Evolutionary conservation across 1,140 invertebrate species (phyloP), one percentile per base, ranked within the genome.

Genomic region (Cydia amplana): DNA sequence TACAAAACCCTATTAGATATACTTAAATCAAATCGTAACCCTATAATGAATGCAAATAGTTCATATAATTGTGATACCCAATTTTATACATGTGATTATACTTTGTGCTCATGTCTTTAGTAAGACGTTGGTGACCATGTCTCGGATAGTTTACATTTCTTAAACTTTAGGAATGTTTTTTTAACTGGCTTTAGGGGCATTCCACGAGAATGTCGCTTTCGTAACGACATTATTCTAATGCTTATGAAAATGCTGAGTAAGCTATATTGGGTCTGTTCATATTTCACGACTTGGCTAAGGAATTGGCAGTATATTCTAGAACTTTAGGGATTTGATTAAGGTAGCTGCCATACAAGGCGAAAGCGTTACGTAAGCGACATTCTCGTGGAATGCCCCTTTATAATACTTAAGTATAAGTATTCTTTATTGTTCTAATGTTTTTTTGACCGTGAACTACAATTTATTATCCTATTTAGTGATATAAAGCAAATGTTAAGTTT

Each of bases 41-140:
- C 65, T 70, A 32, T 70, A 70, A 70, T 70, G 7, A 36, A 67
- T 67, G n/a, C n/a, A 25, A 14, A 36, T 55, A 55, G n/a, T 60
- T 60, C 18, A 60, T 60, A 23, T 23, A 60, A 23, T 60, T 60
- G 55, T 60, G 55, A 60, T 60, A 60, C 20, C 18, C 20, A 60
- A 12, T 60, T 6, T 60, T 60, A 20, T 60, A 60, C 55, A 23
- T 23, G 55, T 60, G 55, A 60, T 60, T n/a, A 23, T 60, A 23
- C 2, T 20, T 23, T 6, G 9, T 60, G 20, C 9, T 60, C 55
- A 60, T 60, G 55, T 60, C 20, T 60, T 40, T 60, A 12, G 55
- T 60, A 23, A 23, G n/a, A 55, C n/a, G 4, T 18, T 55, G 51
- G 55, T 23, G 55, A 60, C 55, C 55, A 60, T 60, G 55, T 60